Conservation (phyloP, 2,888 invertebrate genomes). For the Acanthosepion pharaonis region DNA sequence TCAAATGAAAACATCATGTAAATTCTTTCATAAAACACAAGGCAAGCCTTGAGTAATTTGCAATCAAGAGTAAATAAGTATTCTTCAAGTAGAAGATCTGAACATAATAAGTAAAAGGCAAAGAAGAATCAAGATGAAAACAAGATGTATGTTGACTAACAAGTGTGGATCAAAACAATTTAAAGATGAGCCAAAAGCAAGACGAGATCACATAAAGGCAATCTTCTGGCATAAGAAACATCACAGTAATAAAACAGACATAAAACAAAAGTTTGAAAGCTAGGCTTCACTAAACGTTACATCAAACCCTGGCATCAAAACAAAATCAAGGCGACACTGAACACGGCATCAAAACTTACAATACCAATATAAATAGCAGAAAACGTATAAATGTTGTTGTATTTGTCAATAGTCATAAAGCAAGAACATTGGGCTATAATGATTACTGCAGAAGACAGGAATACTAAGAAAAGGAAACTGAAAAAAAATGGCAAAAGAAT, state of each 20-base stretch:
- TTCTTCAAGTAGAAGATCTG: neutral
- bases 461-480: neutral
- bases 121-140: neutral
- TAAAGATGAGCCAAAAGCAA: neutral
- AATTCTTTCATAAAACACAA: neutral
- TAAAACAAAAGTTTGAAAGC: neutral
- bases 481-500: neutral
- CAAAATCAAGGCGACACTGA: neutral
- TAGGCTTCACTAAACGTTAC: neutral
- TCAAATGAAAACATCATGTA: neutral
- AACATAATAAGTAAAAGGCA: neutral
- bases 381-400: neutral
- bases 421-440: neutral
- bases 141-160: neutral
- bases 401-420: neutral
- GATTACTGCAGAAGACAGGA: neutral
- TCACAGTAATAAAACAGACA: neutral
- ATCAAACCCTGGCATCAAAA: neutral
- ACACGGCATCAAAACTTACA: neutral
- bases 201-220: neutral
- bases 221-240: neutral
- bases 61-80: neutral
- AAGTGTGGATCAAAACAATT: neutral
- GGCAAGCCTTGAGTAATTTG: neutral
- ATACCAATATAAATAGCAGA: neutral